Percentiles rank a stretch among this genome's conserved stretches.
Evolutionary conservation across 2,797 vertebrate genomes (phyloP).

Genomic region (Sternarchorhynchus goeldii): DNA sequence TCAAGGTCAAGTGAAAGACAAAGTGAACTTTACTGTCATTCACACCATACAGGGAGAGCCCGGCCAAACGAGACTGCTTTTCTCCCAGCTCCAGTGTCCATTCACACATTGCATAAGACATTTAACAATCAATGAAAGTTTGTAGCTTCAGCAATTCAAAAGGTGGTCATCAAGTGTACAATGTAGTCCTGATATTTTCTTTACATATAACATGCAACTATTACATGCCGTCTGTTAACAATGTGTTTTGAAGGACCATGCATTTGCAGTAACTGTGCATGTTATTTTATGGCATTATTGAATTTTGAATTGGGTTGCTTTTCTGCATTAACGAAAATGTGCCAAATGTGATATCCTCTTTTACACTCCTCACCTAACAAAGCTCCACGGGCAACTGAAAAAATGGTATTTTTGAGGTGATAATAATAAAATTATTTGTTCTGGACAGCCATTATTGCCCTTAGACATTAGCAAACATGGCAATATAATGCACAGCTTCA

Average conservation of each 20-base stretch:
- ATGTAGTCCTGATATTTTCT: not conserved
- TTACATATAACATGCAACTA: too few relatives aligned
- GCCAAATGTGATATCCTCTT: not conserved
- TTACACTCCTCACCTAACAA: not conserved
- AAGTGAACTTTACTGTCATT: too few relatives aligned
- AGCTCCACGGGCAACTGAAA: not conserved
- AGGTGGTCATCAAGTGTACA: not conserved
- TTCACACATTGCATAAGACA: too few relatives aligned
- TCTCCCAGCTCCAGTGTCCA: too few relatives aligned
- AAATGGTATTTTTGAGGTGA: not conserved
- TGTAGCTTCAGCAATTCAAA: not conserved
- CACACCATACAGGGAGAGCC: too few relatives aligned
- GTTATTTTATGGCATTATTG: too few relatives aligned
- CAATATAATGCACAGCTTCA: not conserved
- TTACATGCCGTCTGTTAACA: too few relatives aligned
- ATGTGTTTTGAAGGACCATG: not conserved
- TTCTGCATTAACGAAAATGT: constrained; percentile 7
- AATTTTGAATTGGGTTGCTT: too few relatives aligned
- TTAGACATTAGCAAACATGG: not conserved
- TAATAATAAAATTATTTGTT: not conserved
- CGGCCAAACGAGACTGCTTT: too few relatives aligned
- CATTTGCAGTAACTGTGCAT: not conserved
- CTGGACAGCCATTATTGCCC: not conserved
- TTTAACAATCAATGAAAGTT: not conserved
- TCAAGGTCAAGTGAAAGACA: too few relatives aligned